These are phyloP conservation scores for Holacanthus passer DNA, from an alignment of 2,113 vertebrate genomes.

Conservation along the genomic window DNA sequence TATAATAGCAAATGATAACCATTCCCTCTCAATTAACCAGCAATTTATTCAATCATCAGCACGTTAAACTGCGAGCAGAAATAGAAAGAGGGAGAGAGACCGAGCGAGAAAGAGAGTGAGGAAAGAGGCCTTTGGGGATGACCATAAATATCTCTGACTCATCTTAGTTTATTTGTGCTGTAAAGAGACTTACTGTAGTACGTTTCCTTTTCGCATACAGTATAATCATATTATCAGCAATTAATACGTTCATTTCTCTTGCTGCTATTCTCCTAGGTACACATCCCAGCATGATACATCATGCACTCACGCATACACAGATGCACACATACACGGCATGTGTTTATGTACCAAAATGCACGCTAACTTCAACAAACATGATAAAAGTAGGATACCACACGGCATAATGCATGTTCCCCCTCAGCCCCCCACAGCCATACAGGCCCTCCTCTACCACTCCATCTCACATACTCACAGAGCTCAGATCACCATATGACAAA, in stretches of 20 bases:
- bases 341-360: constrained; percentile 36
- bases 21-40: constrained; percentile 68
- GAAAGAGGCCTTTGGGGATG: constrained; percentile 70
- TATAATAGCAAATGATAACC: constrained; percentile 65
- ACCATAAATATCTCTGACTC: constrained; percentile 84
- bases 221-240: constrained; percentile 36
- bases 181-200: constrained; percentile 68
- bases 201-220: constrained; percentile 32
- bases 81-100: constrained; percentile 46
- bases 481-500: constrained; percentile 59
- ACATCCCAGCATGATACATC: neutral
- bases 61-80: constrained; percentile 41
- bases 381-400: constrained; percentile 5
- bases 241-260: constrained; percentile 16
- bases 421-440: constrained; percentile 16
- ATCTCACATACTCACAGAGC: constrained; percentile 48
- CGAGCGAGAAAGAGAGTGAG: constrained; percentile 46
- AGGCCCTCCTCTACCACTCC: constrained; percentile 31
- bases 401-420: constrained; percentile 1
- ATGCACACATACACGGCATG: neutral
- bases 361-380: constrained; percentile 12
- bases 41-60: constrained; percentile 74
- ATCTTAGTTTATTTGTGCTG: constrained; percentile 76
- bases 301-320: neutral
- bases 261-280: neutral